Conservation (phyloP, 2,797 vertebrate species). For the Sebastiscus albofasciatus region DNA sequence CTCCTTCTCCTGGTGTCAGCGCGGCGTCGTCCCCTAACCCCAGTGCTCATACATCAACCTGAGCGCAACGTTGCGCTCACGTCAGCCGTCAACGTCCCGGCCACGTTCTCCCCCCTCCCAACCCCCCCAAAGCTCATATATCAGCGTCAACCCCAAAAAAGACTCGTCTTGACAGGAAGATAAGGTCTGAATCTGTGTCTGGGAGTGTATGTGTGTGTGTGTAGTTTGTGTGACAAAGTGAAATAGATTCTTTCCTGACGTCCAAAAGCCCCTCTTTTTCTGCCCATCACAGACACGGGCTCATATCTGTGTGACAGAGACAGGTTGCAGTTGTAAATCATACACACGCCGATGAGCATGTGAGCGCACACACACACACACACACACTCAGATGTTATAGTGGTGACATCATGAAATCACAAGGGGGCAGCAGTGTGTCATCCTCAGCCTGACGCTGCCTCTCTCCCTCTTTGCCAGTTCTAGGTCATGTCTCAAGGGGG, state of each 20-base stretch:
- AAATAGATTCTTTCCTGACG: conserved; percentile 75
- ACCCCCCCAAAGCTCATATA: conserved; percentile 73
- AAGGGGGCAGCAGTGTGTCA: conserved; percentile 81
- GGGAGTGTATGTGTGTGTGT: conserved; percentile 39
- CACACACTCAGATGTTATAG: background rate
- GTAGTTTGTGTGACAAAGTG: conserved; percentile 63
- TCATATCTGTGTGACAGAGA: conserved; percentile 73
- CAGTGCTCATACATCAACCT: conserved; percentile 78
- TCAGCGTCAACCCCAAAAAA: conserved; percentile 79
- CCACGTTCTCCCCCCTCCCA: conserved; percentile 25
- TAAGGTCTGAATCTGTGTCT: conserved; percentile 70
- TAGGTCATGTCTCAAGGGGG: conserved; percentile 86
- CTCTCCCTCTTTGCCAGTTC: conserved; percentile 72
- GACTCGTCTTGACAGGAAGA: conserved; percentile 69
- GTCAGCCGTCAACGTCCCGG: conserved; percentile 71
- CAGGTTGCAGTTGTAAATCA: conserved; percentile 78
- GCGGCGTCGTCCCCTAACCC: conserved; percentile 71
- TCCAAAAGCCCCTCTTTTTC: conserved; percentile 59
- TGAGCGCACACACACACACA: conserved; percentile 1
- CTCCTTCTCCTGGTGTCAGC: conserved; percentile 71
- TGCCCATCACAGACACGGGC: conserved; percentile 64
- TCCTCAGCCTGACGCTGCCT: conserved; percentile 15
- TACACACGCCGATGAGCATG: conserved; percentile 60
- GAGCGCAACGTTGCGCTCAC: conserved; percentile 64
- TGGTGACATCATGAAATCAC: conserved; percentile 61